Percentiles rank a stretch among this genome's conserved stretches.
Evolutionary conservation across 2,113 vertebrate species (phyloP).

Genomic region (Dicaeum eximium): DNA sequence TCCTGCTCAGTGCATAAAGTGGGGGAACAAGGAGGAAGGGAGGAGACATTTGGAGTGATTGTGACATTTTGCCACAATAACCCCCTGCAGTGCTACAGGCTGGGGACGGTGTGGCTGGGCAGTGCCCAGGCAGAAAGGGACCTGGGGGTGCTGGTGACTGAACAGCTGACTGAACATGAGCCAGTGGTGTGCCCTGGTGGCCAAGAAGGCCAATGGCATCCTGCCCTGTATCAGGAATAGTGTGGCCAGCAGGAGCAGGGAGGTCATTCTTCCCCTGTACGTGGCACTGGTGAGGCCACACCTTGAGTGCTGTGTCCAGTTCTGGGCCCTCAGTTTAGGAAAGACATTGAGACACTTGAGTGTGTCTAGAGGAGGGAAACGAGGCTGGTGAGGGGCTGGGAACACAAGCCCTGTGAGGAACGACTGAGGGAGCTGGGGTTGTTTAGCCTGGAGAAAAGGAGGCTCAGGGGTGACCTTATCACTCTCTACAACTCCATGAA

Average conservation of each 20-base stretch:
- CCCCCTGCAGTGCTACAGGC: neutral
- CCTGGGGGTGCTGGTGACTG: neutral
- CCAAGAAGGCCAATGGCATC: neutral
- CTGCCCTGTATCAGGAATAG: neutral
- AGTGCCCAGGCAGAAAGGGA: neutral
- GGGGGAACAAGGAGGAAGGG: neutral
- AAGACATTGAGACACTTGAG: fast-evolving
- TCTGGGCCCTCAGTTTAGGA: neutral
- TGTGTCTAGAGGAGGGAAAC: fast-evolving
- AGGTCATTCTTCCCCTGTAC: neutral
- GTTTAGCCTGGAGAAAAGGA: neutral
- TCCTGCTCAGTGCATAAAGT: neutral
- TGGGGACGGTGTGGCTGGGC: neutral
- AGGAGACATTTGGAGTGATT: neutral
- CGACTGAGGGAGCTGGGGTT: fast-evolving
- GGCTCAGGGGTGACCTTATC: neutral
- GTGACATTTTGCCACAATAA: neutral
- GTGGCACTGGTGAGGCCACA: neutral
- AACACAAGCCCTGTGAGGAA: neutral
- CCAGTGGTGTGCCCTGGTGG: neutral
- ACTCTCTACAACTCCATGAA: neutral
- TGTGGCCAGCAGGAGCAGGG: neutral
- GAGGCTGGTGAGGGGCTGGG: neutral
- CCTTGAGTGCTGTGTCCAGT: neutral
- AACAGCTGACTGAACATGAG: neutral